Percentiles rank a stretch among this genome's conserved stretches.
phyloP scores from a whole-genome alignment of 2,888 invertebrate genomes.

The Myopa tessellatipennis region DNA sequence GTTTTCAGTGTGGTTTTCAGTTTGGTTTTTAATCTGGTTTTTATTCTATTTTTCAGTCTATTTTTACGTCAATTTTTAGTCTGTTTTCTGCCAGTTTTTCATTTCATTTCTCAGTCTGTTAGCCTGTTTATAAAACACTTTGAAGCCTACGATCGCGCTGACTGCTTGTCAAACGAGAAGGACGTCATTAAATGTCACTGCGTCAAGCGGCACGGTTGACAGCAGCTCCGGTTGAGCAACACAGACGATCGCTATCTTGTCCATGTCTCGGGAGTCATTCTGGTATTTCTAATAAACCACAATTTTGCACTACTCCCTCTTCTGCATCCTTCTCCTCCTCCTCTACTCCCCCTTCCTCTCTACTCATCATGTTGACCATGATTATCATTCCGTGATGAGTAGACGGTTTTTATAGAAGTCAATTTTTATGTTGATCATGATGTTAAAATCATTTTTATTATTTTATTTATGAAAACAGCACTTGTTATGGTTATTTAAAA shows the following conservation, averaged over 20 bases:
- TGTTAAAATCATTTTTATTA: not conserved
- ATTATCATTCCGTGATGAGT: not conserved
- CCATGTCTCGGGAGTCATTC: not conserved
- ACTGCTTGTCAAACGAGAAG: not conserved
- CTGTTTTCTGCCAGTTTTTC: not conserved
- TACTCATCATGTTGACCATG: not conserved
- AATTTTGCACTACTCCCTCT: not conserved
- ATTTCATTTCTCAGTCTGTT: not conserved
- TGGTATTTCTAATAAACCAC: not conserved
- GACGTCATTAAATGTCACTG: constrained; percentile 16
- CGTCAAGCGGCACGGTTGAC: constrained; percentile 3
- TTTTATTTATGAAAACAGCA: too few relatives aligned
- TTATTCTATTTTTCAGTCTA: not conserved
- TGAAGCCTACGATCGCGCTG: not conserved
- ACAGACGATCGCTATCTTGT: constrained; percentile 22
- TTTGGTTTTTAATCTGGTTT: not conserved
- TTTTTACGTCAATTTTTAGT: not conserved
- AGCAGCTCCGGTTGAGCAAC: constrained; percentile 23
- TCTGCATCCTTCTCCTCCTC: not conserved
- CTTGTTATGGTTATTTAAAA: too few relatives aligned
- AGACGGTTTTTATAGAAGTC: not conserved
- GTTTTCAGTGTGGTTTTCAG: not conserved
- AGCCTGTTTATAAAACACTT: not conserved
- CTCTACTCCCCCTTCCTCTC: not conserved
- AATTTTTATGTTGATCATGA: not conserved